Conservation (phyloP, 2,113 vertebrate species). For the Corynorhinus townsendii region DNA sequence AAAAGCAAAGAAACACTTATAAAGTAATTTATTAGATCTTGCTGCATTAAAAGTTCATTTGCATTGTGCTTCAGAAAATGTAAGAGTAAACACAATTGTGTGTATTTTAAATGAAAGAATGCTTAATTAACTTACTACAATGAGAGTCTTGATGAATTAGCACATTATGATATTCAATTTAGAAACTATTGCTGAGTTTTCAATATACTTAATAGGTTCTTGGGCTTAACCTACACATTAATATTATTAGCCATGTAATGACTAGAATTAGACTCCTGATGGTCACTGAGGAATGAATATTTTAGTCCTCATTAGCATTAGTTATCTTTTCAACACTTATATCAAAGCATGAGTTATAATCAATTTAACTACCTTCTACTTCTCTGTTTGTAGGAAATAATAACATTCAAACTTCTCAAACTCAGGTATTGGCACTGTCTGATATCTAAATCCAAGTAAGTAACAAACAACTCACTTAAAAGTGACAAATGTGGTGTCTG, state of each 20-base stretch:
- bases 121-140: slow-evolving; percentile 55
- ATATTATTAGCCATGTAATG: slow-evolving; percentile 45
- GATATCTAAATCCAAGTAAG: neutral
- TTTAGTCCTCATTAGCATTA: slow-evolving; percentile 44
- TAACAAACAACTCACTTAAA: neutral
- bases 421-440: neutral
- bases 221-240: slow-evolving; percentile 44
- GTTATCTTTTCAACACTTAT: slow-evolving; percentile 5
- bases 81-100: neutral
- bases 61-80: slow-evolving; percentile 27
- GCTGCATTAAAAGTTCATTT: slow-evolving; percentile 36
- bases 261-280: slow-evolving; percentile 36
- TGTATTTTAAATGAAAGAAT: slow-evolving; percentile 41
- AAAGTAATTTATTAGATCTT: slow-evolving; percentile 35
- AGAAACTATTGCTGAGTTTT: slow-evolving; percentile 57
- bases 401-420: neutral
- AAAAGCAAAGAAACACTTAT: slow-evolving; percentile 46
- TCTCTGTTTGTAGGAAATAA: neutral
- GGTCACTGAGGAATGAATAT: slow-evolving; percentile 45
- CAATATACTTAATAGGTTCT: slow-evolving; percentile 54
- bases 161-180: slow-evolving; percentile 42
- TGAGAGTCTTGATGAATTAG: slow-evolving; percentile 57
- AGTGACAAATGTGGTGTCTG: neutral
- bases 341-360: slow-evolving; percentile 13
- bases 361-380: neutral